Conservation (phyloP, 1,140 invertebrate species). For the Drosophila malerkotliana region DNA sequence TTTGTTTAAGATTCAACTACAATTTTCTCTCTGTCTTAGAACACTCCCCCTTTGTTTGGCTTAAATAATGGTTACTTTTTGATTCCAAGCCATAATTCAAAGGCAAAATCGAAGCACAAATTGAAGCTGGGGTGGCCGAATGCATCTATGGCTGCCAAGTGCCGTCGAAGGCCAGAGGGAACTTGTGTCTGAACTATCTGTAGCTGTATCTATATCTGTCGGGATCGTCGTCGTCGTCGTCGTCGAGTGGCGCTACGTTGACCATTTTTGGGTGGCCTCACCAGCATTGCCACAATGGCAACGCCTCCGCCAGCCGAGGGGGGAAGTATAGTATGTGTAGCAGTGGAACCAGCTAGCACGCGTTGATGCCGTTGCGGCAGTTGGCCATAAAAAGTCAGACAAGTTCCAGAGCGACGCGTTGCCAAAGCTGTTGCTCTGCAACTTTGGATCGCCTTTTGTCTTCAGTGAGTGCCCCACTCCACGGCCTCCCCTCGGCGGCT, state of each 20-base stretch:
- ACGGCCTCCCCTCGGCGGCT: background rate
- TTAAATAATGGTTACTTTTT: conserved; percentile 79
- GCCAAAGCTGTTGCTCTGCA: conserved; percentile 45
- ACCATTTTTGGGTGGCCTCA: conserved; percentile 77
- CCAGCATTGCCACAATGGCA: conserved; percentile 20
- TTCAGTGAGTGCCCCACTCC: conserved; percentile 2
- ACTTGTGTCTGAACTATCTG: conserved; percentile 31
- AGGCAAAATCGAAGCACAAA: conserved; percentile 39
- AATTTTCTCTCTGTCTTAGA: conserved; percentile 24
- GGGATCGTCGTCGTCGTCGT: conserved; percentile 46
- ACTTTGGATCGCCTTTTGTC: conserved; percentile 14
- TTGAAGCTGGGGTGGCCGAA: conserved; percentile 17
- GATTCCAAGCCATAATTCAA: conserved; percentile 75
- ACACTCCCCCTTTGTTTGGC: conserved; percentile 41
- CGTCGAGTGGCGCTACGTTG: conserved; percentile 69
- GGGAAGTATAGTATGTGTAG: background rate
- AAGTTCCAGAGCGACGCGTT: conserved; percentile 74
- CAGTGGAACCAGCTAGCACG: conserved; percentile 44
- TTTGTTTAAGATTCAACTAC: conserved; percentile 1
- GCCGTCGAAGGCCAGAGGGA: conserved; percentile 15
- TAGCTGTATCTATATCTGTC: conserved; percentile 21
- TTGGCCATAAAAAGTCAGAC: conserved; percentile 76
- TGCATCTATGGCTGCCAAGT: conserved; percentile 11
- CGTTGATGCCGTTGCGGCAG: conserved; percentile 50
- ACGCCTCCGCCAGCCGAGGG: conserved; percentile 21